Percentiles rank a stretch among this genome's conserved stretches.
Conservation (phyloP, 2,113 vertebrate species). For the Pristiophorus japonicus region DNA sequence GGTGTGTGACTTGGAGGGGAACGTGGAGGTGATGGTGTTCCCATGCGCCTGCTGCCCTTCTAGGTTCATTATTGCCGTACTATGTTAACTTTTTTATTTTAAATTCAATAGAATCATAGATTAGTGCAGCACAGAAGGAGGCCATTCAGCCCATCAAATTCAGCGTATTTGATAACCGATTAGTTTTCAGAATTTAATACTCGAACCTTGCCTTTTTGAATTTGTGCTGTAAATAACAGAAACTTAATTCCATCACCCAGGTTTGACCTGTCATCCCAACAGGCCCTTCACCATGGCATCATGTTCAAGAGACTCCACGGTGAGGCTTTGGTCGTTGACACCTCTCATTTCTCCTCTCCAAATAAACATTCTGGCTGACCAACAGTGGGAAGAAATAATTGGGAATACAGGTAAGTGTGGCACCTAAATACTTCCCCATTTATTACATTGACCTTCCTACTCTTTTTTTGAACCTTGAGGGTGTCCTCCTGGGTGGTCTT, state of each 20-base stretch:
- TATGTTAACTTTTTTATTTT: not conserved
- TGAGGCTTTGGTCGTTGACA: slow-evolving; percentile 87
- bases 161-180: not conserved
- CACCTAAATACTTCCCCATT: not conserved
- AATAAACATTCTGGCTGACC: slow-evolving; percentile 75
- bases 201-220: not conserved
- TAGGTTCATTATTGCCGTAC: too few species aligned
- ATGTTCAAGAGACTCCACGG: slow-evolving; percentile 92
- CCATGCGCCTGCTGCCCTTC: too few species aligned
- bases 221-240: not conserved
- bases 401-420: slow-evolving; percentile 74
- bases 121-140: not conserved
- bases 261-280: slow-evolving; percentile 82
- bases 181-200: not conserved
- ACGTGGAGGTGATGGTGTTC: too few species aligned
- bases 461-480: not conserved
- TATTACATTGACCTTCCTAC: not conserved
- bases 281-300: slow-evolving; percentile 93
- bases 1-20: too few species aligned
- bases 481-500: not conserved
- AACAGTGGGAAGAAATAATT: slow-evolving; percentile 83
- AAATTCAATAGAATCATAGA: not conserved
- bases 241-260: slow-evolving; percentile 49
- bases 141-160: not conserved
- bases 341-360: slow-evolving; percentile 79